Conservation (phyloP, 35 echinoderm and acorn worm genomes). For the Amphiura filiformis region DNA sequence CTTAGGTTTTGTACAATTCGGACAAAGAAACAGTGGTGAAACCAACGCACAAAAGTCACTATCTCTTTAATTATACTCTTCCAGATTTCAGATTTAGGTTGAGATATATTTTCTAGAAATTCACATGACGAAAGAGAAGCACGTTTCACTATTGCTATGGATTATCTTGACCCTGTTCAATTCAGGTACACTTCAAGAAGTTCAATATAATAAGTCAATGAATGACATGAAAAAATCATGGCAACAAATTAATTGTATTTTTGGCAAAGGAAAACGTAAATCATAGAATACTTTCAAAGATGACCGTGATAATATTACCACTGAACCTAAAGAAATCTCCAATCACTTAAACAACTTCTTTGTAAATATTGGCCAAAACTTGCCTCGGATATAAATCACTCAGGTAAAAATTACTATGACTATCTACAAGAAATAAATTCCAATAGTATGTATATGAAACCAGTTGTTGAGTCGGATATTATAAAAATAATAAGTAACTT, state of each 20-base stretch:
- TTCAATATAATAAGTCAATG: no score
- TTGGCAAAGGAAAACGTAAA: background rate
- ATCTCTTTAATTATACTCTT: no score
- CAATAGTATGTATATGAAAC: constrained; percentile 5
- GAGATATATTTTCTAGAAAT: no score
- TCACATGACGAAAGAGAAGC: no score
- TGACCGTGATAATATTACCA: background rate
- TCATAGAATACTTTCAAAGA: background rate
- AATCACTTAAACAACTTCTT: constrained; percentile 4
- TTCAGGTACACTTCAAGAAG: no score
- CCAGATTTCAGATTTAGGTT: no score
- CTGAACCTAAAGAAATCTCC: background rate
- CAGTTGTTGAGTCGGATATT: background rate
- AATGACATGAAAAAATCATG: background rate
- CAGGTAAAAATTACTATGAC: constrained; percentile 7
- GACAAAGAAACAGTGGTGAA: no score
- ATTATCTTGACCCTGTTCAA: no score
- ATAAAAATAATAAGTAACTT: background rate
- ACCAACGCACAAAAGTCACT: no score
- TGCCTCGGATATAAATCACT: background rate
- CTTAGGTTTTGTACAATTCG: no score
- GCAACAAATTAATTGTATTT: background rate
- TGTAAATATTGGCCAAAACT: background rate
- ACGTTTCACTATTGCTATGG: no score
- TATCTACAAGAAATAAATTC: background rate